Evolutionary conservation across 2,113 vertebrate genomes (phyloP).

Genomic region (Ornithorhynchus anatinus): DNA sequence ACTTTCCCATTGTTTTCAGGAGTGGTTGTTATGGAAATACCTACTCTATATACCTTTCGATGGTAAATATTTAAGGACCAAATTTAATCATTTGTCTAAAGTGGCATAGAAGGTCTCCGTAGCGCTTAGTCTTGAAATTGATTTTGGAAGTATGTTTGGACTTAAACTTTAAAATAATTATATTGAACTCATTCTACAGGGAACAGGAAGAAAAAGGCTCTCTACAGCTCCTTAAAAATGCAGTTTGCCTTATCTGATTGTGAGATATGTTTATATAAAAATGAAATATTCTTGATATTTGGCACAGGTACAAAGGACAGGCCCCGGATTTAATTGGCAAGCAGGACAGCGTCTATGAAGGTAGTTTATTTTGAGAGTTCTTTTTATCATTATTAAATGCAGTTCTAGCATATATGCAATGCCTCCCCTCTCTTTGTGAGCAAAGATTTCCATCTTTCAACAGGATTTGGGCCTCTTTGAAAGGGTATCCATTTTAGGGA

Average conservation of each 20-base stretch:
- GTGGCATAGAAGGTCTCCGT: background rate
- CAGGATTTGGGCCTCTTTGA: too few species aligned
- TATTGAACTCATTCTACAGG: too few species aligned
- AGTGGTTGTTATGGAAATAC: too few species aligned
- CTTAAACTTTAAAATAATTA: background rate
- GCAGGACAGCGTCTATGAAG: conserved; percentile 98
- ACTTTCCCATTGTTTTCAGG: too few species aligned
- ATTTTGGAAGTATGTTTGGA: conserved; percentile 4
- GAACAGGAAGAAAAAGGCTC: too few species aligned
- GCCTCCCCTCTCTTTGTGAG: accelerated
- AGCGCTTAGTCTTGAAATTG: conserved; percentile 4
- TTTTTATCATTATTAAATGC: conserved; percentile 44
- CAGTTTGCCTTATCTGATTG: conserved; percentile 46
- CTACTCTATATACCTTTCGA: too few species aligned
- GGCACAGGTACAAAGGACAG: conserved; percentile 90
- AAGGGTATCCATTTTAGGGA: too few species aligned
- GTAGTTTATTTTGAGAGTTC: conserved; percentile 69
- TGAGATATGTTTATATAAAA: conserved; percentile 54
- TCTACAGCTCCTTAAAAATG: too few species aligned
- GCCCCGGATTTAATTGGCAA: conserved; percentile 96
- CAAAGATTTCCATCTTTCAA: too few species aligned
- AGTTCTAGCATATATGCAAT: background rate
- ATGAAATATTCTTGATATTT: conserved; percentile 50
- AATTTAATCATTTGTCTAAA: conserved; percentile 10
- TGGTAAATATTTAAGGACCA: too few species aligned